Conservation (phyloP, 2,113 vertebrate species). For the Paraplagusia blochii region DNA sequence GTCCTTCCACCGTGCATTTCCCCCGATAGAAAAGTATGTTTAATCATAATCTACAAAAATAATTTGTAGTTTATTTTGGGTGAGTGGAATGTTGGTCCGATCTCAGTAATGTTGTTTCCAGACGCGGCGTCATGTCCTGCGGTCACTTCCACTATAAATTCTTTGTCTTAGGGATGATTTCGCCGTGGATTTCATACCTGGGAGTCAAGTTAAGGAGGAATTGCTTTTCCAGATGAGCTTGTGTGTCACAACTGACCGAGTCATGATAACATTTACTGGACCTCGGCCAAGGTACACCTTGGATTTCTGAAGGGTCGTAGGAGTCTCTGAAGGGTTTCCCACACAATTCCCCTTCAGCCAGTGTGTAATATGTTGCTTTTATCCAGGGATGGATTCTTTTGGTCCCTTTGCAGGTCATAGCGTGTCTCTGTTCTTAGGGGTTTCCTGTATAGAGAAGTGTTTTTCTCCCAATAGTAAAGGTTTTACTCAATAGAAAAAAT, state of each 20-base stretch:
- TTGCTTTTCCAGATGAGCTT: conserved; percentile 69
- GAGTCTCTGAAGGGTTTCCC: conserved; percentile 18
- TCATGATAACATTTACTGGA: conserved; percentile 45
- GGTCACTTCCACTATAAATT: conserved; percentile 58
- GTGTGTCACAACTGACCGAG: conserved; percentile 44
- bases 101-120: conserved; percentile 54
- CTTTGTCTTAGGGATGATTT: conserved; percentile 46
- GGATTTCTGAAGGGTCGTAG: conserved; percentile 26
- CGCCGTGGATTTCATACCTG: conserved; percentile 46
- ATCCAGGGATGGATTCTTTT: conserved; percentile 31
- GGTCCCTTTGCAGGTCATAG: conserved; percentile 15
- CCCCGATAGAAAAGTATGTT: conserved; percentile 4
- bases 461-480: background rate
- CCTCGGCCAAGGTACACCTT: conserved; percentile 25
- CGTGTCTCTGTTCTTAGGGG: conserved; percentile 4
- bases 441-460: conserved; percentile 12
- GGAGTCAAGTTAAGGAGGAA: conserved; percentile 38
- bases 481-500: too few species aligned
- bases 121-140: conserved; percentile 29
- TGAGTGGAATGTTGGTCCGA: background rate
- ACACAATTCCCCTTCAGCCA: conserved; percentile 30
- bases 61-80: background rate
- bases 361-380: conserved; percentile 15
- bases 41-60: background rate
- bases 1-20: conserved; percentile 8